Evolutionary conservation across 2,888 invertebrate species (phyloP), one percentile per base, ranked within the genome.

Genomic region (Coelinius sp.): DNA sequence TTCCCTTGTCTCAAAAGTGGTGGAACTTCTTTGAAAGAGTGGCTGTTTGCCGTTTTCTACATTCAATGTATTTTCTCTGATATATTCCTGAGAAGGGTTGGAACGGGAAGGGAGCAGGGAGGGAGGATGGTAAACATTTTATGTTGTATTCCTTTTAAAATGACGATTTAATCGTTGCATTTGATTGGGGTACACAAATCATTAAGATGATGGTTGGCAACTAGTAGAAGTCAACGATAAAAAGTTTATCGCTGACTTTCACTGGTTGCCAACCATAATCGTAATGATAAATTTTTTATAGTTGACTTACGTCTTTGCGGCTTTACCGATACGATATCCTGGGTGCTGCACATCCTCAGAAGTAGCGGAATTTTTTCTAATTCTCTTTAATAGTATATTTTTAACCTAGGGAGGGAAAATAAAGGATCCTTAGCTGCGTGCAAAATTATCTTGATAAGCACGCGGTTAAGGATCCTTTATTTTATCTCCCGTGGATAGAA

Each of bases 201-300:
- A 25, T 22, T 14, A 27, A n/a, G 25, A 53, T 53, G 24, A 53
- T 53, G 25, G 53, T 53, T 22, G 53, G 25, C 53, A 53, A 24
- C n/a, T 24, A 25, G 22, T 46, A 49, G 63, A 49, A 63, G 49
- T 69, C 44, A 52, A 62, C 46, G 69, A 62, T 63, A 41, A 41
- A 64, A 41, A 64, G 41, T 64, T 78, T 78, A 78, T 77, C 72
- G 77, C 73, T 68, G 74, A 74, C 76, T 77, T 76, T n/a, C n/a
- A n/a, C n/a, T n/a, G n/a, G n/a, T n/a, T n/a, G n/a, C n/a, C n/a
- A n/a, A n/a, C n/a, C n/a, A n/a, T n/a, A n/a, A n/a, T n/a, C n/a
- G n/a, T n/a, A n/a, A n/a, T n/a, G n/a, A n/a, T n/a, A 41, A 41
- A 64, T 49, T 70, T 56, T 64, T 78, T 78, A 78, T 77, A 71